Evolutionary conservation across 2,797 vertebrate genomes (phyloP), one percentile per base, ranked within the genome.

Genomic region (Kryptopterus vitreolus): DNA sequence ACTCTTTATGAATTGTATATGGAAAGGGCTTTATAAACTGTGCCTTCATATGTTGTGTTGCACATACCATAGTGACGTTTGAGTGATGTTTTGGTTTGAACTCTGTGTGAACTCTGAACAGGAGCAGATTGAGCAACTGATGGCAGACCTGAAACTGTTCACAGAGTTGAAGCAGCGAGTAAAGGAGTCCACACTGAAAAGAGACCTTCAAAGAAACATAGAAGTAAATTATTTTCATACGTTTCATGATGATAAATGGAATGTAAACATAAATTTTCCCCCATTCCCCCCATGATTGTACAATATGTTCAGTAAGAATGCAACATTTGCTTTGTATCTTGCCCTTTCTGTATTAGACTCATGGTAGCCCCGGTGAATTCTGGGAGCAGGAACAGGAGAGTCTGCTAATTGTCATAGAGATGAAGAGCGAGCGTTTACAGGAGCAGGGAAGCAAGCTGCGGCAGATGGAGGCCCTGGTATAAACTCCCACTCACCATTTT

Each of bases 331-430:
- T 68, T 68, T 46, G 38, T 43, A 22, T 76, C 59, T 10, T 62
- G 62, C 48, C 79, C 16, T 81, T 78, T 55, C 58, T 38, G 15
- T 73, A 35, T 10, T 86, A 98, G 96, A 94, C 95, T 59, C 91
- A 96, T 0, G 96, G 97, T 76, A 97, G 94, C 85, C 96, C 95
- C 62, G 95, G 94, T 83, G 93, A 89, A 76, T 98, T 98, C 93
- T 99, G 97, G 97, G 95, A 97, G 86, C 96, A 95, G 59, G 96
- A 99, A 88, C 92, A 97, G 88, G 95, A 99, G 92, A 98, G 96
- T 72, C 90, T 98, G 86, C 91, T 97, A 86, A 96, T 98, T 8
- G 97, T 99, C 83, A 96, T 98, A 0, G 96, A 98, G 91, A 97
- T 98, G 96, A 97, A 98, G 91, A 95, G 89, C 0, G 94, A 95